Conservation (phyloP, 2,113 vertebrate species). For the Otis tarda region DNA sequence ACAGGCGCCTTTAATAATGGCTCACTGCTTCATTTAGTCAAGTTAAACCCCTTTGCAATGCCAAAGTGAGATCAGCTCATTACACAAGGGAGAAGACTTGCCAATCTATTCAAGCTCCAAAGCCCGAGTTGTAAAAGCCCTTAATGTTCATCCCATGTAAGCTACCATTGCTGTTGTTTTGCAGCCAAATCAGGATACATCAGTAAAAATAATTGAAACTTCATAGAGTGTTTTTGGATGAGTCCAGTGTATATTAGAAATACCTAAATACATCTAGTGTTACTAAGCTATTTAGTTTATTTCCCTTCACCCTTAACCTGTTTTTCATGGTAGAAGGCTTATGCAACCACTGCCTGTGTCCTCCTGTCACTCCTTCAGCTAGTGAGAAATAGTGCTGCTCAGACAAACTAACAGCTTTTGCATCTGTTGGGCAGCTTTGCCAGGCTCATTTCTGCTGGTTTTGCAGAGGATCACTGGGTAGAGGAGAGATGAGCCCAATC, state of each 20-base stretch:
- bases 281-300: background rate
- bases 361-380: background rate
- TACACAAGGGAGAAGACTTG: background rate
- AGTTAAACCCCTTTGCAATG: background rate
- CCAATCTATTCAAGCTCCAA: background rate
- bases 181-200: background rate
- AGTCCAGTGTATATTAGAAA: background rate
- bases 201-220: background rate
- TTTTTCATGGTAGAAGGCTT: background rate
- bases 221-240: background rate
- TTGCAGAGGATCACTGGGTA: background rate
- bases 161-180: background rate
- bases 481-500: background rate
- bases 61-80: background rate
- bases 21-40: background rate
- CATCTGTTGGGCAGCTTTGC: background rate
- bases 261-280: background rate
- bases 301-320: background rate
- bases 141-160: background rate
- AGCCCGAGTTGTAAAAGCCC: background rate
- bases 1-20: background rate
- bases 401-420: background rate
- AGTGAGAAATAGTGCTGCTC: background rate
- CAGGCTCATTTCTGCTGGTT: background rate
- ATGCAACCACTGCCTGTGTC: background rate